These are phyloP conservation scores for Patella pellucida DNA, from an alignment of 2,888 invertebrate genomes.

Conservation along the genomic window DNA sequence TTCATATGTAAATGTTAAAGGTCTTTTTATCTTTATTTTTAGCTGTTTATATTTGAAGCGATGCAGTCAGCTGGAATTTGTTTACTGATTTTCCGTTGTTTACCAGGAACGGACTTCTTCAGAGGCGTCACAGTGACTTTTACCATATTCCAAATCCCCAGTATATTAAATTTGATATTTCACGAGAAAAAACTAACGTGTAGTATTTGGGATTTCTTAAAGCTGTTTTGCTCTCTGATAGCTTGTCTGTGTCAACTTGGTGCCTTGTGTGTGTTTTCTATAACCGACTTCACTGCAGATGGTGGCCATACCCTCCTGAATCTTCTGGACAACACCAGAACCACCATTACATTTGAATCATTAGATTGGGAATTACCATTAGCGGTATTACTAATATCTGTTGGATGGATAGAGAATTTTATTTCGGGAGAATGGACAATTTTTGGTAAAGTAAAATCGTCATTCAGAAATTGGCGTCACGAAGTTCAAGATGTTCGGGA, in stretches of 20 bases:
- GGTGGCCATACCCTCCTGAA: slow-evolving; percentile 46
- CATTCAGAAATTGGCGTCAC: slow-evolving; percentile 56
- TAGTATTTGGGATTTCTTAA: slow-evolving; percentile 45
- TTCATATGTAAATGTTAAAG: too few species aligned
- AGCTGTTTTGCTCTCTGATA: slow-evolving; percentile 42
- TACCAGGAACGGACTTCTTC: slow-evolving; percentile 64
- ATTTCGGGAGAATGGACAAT: slow-evolving; percentile 73
- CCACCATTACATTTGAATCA: slow-evolving; percentile 65
- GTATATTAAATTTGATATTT: slow-evolving; percentile 63
- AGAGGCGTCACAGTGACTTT: slow-evolving; percentile 65
- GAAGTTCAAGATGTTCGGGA: slow-evolving; percentile 56
- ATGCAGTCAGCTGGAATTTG: slow-evolving; percentile 62
- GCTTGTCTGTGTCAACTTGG: slow-evolving; percentile 55
- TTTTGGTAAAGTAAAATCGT: slow-evolving; percentile 49
- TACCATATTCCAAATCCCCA: slow-evolving; percentile 64
- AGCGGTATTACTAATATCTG: slow-evolving; percentile 86
- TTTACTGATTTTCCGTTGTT: slow-evolving; percentile 65
- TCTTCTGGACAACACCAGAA: slow-evolving; percentile 37
- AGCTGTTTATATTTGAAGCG: slow-evolving; percentile 55
- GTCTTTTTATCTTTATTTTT: slow-evolving; percentile 28
- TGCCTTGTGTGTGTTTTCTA: slow-evolving; percentile 45
- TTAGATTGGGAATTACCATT: slow-evolving; percentile 87
- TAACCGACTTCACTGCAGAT: slow-evolving; percentile 41
- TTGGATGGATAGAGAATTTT: slow-evolving; percentile 99
- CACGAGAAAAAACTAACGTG: slow-evolving; percentile 46